Base-by-base conservation (phyloP, 2,888 invertebrate species). In the Cataglyphis cursor region DNA sequence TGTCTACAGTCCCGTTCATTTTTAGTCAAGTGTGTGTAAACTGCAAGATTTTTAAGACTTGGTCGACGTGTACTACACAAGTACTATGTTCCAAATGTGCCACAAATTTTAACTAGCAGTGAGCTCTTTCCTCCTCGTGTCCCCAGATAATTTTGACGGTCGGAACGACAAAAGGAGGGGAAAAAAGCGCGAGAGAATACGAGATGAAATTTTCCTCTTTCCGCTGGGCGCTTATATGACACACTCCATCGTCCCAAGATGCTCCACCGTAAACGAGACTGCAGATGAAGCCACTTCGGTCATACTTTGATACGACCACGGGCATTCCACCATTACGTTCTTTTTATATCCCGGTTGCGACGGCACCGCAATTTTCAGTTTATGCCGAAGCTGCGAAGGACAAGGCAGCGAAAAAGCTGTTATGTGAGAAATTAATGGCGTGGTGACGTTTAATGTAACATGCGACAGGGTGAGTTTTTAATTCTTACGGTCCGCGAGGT, bases 161-260 rank as follows among this genome's bases (percentile, higher is more conserved):
- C 24, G 72, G 70, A 8, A 44, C 24, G 66, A 76, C 66, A 85
- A 83, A 81, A 66, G 66, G 48, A 64, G 44, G 59, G 44, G 64
- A 89, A 15, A 31, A 83, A 61, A 84, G 76, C 84, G 61, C 74
- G 74, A 54, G 62, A 70, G 81, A 82, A 85, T 84, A 74, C 76
- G 78, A 82, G 85, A 88, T 85, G 84, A 88, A 87, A 89, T 89
- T 80, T 87, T 85, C 74, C 85, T 59, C 74, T 81, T 87, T 83
- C 59, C 81, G 38, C 62, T 65, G 12, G 44, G 44, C 74, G 81
- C 84, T 88, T 74, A 75, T 75, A 62, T 78, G 84, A 68, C 68
- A 68, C 76, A 70, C 65, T 82, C 59, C 51, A 57, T 80, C 85
- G 80, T 86, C 54, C 59, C 81, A 65, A 80, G 83, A 88, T 74